Evolutionary conservation across 2,797 vertebrate genomes (phyloP).

Genomic region (Falco columbarius): DNA sequence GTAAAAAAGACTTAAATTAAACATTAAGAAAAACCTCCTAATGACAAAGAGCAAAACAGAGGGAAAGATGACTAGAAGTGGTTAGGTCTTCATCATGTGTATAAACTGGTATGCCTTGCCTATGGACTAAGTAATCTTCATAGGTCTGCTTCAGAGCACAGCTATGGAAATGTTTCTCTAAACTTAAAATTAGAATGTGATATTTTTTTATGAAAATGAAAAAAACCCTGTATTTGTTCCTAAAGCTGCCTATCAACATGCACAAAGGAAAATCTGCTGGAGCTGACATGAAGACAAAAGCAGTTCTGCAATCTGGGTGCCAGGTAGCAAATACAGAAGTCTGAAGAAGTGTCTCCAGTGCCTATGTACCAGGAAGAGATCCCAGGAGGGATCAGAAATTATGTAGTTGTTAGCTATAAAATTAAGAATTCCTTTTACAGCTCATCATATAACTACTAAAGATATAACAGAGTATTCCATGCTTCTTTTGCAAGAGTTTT

Average conservation of each 20-base stretch:
- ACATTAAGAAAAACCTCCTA: background rate
- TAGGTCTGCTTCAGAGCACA: background rate
- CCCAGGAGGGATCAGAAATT: background rate
- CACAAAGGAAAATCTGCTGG: background rate
- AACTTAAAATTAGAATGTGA: background rate
- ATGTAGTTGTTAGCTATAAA: background rate
- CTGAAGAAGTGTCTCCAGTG: background rate
- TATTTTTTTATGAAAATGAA: background rate
- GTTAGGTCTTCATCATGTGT: background rate
- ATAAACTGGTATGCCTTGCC: background rate
- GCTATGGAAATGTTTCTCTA: background rate
- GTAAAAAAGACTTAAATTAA: background rate
- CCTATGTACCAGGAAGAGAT: rapidly evolving
- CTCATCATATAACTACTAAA: background rate
- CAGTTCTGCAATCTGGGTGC: background rate
- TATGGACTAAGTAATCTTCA: background rate
- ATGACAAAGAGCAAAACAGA: background rate
- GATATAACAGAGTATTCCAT: background rate
- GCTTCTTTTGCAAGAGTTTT: background rate
- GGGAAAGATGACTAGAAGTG: background rate
- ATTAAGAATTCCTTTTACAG: background rate
- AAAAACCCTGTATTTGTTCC: background rate
- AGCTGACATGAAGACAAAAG: background rate
- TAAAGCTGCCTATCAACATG: background rate
- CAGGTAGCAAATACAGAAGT: background rate